Base-by-base conservation (phyloP, 37 sponge, comb jelly and placozoan genomes). In the Haliclona indistincta region DNA sequence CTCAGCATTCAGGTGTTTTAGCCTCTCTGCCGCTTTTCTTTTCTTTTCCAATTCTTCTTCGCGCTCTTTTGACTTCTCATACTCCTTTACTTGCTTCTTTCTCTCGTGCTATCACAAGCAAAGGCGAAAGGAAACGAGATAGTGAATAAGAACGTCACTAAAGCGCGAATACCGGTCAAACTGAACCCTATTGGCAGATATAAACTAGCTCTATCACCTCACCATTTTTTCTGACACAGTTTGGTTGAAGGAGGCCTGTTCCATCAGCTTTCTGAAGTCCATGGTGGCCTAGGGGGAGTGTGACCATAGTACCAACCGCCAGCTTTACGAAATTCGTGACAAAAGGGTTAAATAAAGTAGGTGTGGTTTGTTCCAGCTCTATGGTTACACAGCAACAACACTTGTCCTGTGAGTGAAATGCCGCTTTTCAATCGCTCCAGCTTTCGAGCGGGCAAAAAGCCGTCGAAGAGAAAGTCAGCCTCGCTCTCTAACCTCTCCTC, bases 371-470 rank as follows among this genome's bases (percentile, higher is more conserved):
- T n/a, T n/a, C n/a, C n/a, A n/a, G n/a, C n/a, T n/a, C n/a, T n/a
- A n/a, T n/a, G n/a, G n/a, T n/a, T n/a, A n/a, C n/a, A n/a, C n/a
- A n/a, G n/a, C n/a, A n/a, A n/a, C n/a, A n/a, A n/a, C n/a, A n/a
- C n/a, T n/a, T n/a, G n/a, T n/a, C n/a, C n/a, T n/a, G n/a, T n/a
- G n/a, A n/a, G n/a, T n/a, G n/a, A 32, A 1, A 91, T 91, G 91
- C 86, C 91, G 11, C 39, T 91, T 38, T 85, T 91, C 54, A 54
- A 62, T 3, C 38, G 83, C 40, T 74, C 87, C 0, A 40, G 83
- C 0, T 94, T 94, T 71, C 75, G 79, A 39, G 74, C 90, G 26
- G 67, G 83, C n/a, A 85, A 85, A 55, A 96, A 92, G 90, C 86
- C 96, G 20, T 70, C 78, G 13, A 73, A 54, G 54, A 77, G 93